Evolutionary conservation across 2,888 invertebrate genomes (phyloP).

Genomic region (Amphimallon solstitiale): DNA sequence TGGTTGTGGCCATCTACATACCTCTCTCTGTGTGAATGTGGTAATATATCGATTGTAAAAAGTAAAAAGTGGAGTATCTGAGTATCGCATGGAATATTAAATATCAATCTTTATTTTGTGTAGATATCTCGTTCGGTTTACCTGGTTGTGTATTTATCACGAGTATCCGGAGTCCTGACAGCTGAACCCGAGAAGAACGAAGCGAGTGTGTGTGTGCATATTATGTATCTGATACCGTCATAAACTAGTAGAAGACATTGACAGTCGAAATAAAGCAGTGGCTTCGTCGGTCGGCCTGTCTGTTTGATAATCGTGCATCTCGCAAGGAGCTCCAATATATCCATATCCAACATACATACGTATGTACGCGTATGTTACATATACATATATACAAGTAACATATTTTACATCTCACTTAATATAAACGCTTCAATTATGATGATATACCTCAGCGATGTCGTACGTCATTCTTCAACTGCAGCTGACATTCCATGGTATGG

Average conservation of each 20-base stretch:
- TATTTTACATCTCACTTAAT: constrained; percentile 55
- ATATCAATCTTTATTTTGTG: constrained; percentile 56
- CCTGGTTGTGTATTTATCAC: constrained; percentile 53
- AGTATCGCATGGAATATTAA: constrained; percentile 54
- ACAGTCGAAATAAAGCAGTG: constrained; percentile 58
- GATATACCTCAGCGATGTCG: background rate
- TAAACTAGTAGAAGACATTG: constrained; percentile 56
- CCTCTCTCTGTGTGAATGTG: background rate
- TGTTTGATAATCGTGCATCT: constrained; percentile 46
- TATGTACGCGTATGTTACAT: constrained; percentile 1
- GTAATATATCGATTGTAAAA: constrained; percentile 26
- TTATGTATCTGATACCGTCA: constrained; percentile 56
- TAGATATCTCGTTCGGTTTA: constrained; percentile 47
- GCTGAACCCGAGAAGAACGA: constrained; percentile 53
- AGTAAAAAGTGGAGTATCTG: constrained; percentile 47
- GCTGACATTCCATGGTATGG: background rate
- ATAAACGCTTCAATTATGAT: background rate
- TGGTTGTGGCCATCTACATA: background rate
- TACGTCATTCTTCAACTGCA: constrained; percentile 6
- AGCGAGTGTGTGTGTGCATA: constrained; percentile 50
- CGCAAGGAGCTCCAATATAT: too few relatives aligned
- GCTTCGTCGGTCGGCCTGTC: constrained; percentile 36
- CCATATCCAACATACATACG: too few relatives aligned
- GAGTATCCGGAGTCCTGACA: constrained; percentile 45
- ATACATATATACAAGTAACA: constrained; percentile 51